Percentiles rank a stretch among this genome's conserved stretches.
Conservation (phyloP, 1,140 invertebrate species). For the Trichogramma pretiosum region DNA sequence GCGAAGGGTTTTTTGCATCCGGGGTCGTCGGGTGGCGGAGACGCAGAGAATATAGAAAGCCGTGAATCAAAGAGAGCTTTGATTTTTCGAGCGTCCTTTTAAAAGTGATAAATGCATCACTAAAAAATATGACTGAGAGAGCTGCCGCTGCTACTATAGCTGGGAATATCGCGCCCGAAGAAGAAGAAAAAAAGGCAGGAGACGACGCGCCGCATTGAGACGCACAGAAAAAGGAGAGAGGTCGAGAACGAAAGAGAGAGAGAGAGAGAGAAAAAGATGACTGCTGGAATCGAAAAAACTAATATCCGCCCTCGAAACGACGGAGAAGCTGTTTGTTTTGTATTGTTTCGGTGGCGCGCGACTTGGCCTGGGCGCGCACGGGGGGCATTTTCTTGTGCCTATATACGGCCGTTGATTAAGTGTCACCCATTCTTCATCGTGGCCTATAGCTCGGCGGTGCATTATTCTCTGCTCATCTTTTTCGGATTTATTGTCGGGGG, state of each 20-base stretch:
- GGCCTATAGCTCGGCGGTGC: not conserved
- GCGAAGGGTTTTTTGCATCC: slow-evolving; percentile 31
- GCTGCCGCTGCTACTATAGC: no score
- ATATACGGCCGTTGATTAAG: no score
- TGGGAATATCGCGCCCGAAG: no score
- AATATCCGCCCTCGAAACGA: slow-evolving; percentile 41
- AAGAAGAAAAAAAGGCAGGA: no score
- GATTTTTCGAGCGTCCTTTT: slow-evolving; percentile 33
- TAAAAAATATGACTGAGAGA: slow-evolving; percentile 41
- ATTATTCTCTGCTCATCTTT: slow-evolving; percentile 2
- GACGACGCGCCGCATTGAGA: no score
- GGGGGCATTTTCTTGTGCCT: no score
- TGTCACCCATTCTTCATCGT: slow-evolving; percentile 38
- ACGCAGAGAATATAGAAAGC: no score
- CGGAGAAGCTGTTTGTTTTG: slow-evolving; percentile 42
- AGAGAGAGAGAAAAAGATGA: slow-evolving; percentile 9
- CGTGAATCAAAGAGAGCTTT: slow-evolving; percentile 27
- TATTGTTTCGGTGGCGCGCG: slow-evolving; percentile 40
- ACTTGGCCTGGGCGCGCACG: no score
- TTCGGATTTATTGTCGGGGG: no score
- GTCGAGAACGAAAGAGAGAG: slow-evolving; percentile 15
- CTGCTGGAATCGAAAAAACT: slow-evolving; percentile 42
- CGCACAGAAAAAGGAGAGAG: not conserved
- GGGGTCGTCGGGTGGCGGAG: no score
- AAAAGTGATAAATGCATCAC: slow-evolving; percentile 41